Base-by-base conservation (phyloP, 2,888 invertebrate species). In the Eupelmus urozonus region DNA sequence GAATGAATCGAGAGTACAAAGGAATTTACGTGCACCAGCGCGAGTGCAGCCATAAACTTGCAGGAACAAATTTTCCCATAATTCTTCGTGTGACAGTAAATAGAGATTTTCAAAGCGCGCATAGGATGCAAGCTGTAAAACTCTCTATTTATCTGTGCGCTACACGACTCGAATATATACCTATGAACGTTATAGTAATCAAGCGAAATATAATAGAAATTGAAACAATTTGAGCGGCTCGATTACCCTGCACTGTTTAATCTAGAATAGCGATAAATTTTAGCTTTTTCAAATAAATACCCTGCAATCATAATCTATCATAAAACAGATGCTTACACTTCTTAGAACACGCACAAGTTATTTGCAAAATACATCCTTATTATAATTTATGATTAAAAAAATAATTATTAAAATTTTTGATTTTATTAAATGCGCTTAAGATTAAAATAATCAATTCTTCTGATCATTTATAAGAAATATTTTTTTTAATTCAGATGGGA, bases 31-130 rank as follows among this genome's bases (percentile, higher is more conserved):
- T 40, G 65, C 63, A 66, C 69, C 23, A 60, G 78, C n/a, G 78
- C n/a, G 49, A 42, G 65, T 5, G 34, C 13, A 40, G 69, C 25
- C 76, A 49, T 66, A 75, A 79, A 71, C 25, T 34, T 62, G 49
- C 60, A 65, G 29, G 66, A 71, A 79, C 74, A 66, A 78, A 78
- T 79, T 75, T 75, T 75, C 71, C 51, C 79, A 71, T 75, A 75
- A 75, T 55, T 79, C 79, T 66, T 65, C 3, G 42, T 25, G 42
- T 11, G 78, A 78, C 78, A 59, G 74, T 78, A 78, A 78, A 75
- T 78, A 70, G 78, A 75, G 74, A 78, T 78, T 75, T 78, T 75
- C 74, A 29, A 67, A 69, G 67, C 16, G 29, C 29, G 18, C 45
- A 55, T 49, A 55, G n/a, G 53, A 29, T 76, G 34, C 51, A 40